phyloP scores from a whole-genome alignment of 2,888 invertebrate genomes.

The Cantharis lateralis region DNA sequence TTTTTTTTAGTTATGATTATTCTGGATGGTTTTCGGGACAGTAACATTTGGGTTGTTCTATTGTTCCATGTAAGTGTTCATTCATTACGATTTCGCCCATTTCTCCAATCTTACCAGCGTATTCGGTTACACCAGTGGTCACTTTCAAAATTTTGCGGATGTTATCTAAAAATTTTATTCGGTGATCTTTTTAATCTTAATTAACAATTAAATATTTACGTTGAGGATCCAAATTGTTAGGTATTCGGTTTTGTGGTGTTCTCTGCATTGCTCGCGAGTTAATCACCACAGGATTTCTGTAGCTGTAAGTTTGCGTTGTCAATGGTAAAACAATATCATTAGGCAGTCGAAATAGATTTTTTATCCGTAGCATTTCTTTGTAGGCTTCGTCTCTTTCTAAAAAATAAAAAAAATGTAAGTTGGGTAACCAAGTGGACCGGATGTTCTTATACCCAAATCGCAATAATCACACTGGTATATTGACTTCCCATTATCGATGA shows the following conservation, averaged over 20 bases:
- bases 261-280: conserved; percentile 12
- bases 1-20: too few relatives aligned
- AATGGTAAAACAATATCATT: conserved; percentile 23
- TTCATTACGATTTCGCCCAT: conserved; percentile 56
- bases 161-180: conserved; percentile 30
- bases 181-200: neutral
- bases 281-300: conserved; percentile 24
- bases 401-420: too few relatives aligned
- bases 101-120: conserved; percentile 53
- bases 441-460: conserved; percentile 48
- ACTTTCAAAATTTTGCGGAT: conserved; percentile 53
- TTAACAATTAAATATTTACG: neutral
- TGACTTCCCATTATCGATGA: conserved; percentile 50
- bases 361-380: conserved; percentile 14
- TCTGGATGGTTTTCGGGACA: neutral
- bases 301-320: conserved; percentile 23
- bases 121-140: conserved; percentile 56
- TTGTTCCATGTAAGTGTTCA: conserved; percentile 56
- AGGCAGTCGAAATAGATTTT: conserved; percentile 18
- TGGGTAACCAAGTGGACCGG: too few relatives aligned
- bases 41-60: neutral
- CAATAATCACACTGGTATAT: conserved; percentile 68
- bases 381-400: conserved; percentile 12
- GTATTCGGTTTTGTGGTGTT: neutral
- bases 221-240: conserved; percentile 20